Conservation (phyloP, 1,140 invertebrate species). For the Lordiphosa stackelbergi region DNA sequence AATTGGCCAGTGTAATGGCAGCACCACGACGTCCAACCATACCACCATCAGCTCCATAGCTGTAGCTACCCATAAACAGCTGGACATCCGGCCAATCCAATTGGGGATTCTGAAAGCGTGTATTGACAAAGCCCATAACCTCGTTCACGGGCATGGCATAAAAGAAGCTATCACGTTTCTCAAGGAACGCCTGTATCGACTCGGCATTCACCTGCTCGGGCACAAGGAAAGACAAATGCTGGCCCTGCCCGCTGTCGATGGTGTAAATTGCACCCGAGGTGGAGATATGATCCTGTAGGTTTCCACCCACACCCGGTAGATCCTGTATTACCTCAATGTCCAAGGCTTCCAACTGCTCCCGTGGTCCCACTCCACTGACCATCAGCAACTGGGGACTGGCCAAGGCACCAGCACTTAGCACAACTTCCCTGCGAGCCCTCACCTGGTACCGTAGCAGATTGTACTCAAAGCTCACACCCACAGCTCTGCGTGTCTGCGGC, state of each 20-base stretch:
- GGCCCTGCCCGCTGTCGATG: constrained; percentile 77
- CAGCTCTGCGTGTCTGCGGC: constrained; percentile 78
- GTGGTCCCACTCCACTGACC: constrained; percentile 87
- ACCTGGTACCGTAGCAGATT: constrained; percentile 77
- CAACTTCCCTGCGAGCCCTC: constrained; percentile 82
- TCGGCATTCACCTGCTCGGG: constrained; percentile 79
- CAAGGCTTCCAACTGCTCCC: constrained; percentile 77
- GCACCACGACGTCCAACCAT: constrained; percentile 82
- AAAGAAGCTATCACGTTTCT: constrained; percentile 80
- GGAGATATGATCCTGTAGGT: constrained; percentile 88
- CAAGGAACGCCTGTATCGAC: constrained; percentile 80
- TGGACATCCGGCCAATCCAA: constrained; percentile 89
- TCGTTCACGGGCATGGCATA: constrained; percentile 85
- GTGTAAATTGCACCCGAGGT: constrained; percentile 81
- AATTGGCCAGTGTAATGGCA: constrained; percentile 83
- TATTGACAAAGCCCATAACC: constrained; percentile 86
- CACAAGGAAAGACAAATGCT: constrained; percentile 81
- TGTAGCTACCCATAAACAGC: constrained; percentile 83
- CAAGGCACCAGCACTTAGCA: constrained; percentile 85
- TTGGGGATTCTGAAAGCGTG: constrained; percentile 82
- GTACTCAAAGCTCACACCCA: constrained; percentile 82
- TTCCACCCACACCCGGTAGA: constrained; percentile 87
- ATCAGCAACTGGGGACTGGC: constrained; percentile 88
- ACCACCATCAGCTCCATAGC: constrained; percentile 87
- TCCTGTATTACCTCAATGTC: constrained; percentile 79